Percentiles rank a stretch among this genome's conserved stretches.
Conservation (phyloP, 2,113 vertebrate species). For the Catagonus wagneri region DNA sequence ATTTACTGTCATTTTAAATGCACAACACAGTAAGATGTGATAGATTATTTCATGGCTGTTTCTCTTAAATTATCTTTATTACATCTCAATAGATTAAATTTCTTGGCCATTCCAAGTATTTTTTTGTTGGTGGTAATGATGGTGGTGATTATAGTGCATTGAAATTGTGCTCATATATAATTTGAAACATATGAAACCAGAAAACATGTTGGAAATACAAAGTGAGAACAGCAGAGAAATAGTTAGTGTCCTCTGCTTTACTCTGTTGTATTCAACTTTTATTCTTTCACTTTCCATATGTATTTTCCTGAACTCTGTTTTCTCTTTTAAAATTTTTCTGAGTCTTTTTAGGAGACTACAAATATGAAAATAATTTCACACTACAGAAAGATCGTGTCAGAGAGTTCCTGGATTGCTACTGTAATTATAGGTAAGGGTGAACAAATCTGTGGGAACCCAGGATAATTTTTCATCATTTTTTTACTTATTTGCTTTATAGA, state of each 20-base stretch:
- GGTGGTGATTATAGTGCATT: background rate
- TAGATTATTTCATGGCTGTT: background rate
- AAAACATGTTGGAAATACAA: conserved; percentile 15
- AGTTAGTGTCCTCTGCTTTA: background rate
- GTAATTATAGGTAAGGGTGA: background rate
- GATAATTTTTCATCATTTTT: background rate
- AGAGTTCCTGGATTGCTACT: background rate
- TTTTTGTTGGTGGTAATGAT: background rate
- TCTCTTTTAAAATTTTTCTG: background rate
- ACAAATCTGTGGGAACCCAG: background rate
- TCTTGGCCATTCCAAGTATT: background rate
- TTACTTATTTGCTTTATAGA: background rate
- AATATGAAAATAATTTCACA: background rate
- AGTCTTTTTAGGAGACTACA: conserved; percentile 25
- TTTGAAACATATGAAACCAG: conserved; percentile 3
- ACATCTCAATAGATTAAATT: background rate
- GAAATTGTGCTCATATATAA: background rate
- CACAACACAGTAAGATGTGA: background rate
- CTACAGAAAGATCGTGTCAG: background rate
- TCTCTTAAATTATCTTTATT: conserved; percentile 30
- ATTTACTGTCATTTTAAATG: background rate
- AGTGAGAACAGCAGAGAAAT: conserved; percentile 30
- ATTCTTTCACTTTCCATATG: conserved; percentile 2
- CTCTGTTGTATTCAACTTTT: conserved; percentile 10
- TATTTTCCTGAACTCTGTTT: background rate